Conservation (phyloP, 1,140 invertebrate species). For the Diuraphis noxia region DNA sequence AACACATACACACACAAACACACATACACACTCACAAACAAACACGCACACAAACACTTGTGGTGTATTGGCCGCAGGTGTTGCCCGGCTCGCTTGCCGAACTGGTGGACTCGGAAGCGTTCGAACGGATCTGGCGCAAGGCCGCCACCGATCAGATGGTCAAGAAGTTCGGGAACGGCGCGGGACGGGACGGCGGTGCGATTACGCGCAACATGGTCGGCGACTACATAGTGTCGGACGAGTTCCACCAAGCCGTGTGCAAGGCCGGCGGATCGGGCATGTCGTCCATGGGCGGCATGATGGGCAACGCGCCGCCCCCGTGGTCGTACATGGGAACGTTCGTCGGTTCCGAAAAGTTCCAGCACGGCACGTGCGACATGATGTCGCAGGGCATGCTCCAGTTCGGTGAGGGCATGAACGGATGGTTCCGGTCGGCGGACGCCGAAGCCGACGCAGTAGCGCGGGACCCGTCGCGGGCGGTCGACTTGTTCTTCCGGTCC, state of each 20-base stretch:
- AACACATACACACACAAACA: not conserved
- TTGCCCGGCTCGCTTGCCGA: constrained; percentile 18
- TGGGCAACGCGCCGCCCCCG: not conserved
- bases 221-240: constrained; percentile 30
- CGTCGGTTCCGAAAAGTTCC: constrained; percentile 24
- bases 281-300: constrained; percentile 22
- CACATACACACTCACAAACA: not conserved
- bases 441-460: not conserved
- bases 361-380: constrained; percentile 37
- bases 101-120: constrained; percentile 24
- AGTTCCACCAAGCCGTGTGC: constrained; percentile 16
- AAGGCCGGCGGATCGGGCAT: not conserved
- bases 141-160: not conserved
- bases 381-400: not conserved
- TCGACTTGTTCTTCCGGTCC: constrained; percentile 38
- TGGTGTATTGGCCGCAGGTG: constrained; percentile 41
- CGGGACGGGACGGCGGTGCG: not conserved
- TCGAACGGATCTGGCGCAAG: constrained; percentile 9
- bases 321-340: constrained; percentile 34
- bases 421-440: not conserved
- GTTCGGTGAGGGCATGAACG: constrained; percentile 21
- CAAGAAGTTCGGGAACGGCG: not conserved
- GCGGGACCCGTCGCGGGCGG: not conserved
- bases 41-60: not conserved
- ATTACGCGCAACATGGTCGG: constrained; percentile 19